Conservation (phyloP, 2,888 invertebrate genomes). For the Hemaris fuciformis region DNA sequence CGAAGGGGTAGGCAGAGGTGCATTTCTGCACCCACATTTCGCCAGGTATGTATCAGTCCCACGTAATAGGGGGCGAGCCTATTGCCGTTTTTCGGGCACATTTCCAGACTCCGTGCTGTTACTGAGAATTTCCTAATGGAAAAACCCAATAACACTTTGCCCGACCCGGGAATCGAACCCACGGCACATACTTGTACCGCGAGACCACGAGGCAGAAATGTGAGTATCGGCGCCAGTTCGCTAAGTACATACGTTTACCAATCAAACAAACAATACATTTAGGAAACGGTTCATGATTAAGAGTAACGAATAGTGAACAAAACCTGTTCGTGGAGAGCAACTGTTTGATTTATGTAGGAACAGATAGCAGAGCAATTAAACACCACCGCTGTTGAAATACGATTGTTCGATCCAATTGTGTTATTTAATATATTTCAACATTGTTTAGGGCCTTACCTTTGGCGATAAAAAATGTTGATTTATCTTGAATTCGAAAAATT, state of each 20-base stretch:
- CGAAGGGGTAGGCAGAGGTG: too few relatives aligned
- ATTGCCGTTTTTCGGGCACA: too few relatives aligned
- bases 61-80: too few relatives aligned
- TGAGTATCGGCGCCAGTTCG: background rate
- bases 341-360: conserved; percentile 10
- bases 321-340: conserved; percentile 4
- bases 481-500: background rate
- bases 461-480: background rate
- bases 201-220: too few relatives aligned
- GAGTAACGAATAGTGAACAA: background rate
- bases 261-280: background rate
- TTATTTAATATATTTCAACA: conserved; percentile 8
- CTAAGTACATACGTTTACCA: background rate
- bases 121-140: too few relatives aligned
- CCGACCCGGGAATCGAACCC: too few relatives aligned
- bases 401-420: conserved; percentile 4
- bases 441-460: conserved; percentile 1
- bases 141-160: too few relatives aligned
- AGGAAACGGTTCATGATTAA: background rate
- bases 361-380: conserved; percentile 15
- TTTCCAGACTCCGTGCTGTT: too few relatives aligned
- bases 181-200: too few relatives aligned
- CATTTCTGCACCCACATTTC: too few relatives aligned
- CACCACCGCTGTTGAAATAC: conserved; percentile 13
- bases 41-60: too few relatives aligned